Evolutionary conservation across 2,888 invertebrate species (phyloP), one percentile per base, ranked within the genome.

Genomic region (Taphrorychus bicolor): DNA sequence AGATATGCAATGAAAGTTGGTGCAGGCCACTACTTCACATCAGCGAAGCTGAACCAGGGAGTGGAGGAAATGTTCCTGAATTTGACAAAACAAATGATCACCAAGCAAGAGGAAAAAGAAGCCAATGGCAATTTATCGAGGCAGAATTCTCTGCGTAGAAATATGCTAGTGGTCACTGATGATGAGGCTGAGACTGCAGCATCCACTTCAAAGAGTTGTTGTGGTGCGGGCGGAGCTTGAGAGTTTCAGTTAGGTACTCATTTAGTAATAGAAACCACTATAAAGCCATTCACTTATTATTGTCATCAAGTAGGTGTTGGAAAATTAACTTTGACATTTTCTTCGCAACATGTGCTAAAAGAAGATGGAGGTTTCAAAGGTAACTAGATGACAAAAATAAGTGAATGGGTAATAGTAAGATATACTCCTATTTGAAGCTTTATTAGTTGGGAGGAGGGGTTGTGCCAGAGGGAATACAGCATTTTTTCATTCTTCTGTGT

Each of bases 1-100:
- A 95, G 94, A 66, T 97, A 97, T 83, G 92, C 97, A 2, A 87
- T 87, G 72, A 91, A 92, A 80, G 97, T 97, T 4, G 96, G 95
- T 60, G 97, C 98, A 0, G 89, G 89, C 76, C 97, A 97, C 83
- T 94, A 91, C 82, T 91, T 94, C 80, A 95, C 97, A 24, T 97
- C 97, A 23, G 98, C 98, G 0, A 98, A 98, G 83, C 82, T 90
- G 66, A 96, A 96, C 81, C 88, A 91, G 81, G 96, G 96, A 23
- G 92, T 97, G 3, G 94, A 96, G 79, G 95, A 97, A 69, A 85
- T 97, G 78, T 97, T 97, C 81, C 82, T 95, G 53, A 90, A 93
- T 72, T 83, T 98, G 66, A 92, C 94, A 40, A 87, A 88, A 77
- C 87, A 89, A 75, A 92, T 95, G 91, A 87, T 93, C 61, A 78